Evolutionary conservation across 2,797 vertebrate genomes (phyloP).

Genomic region (Staurois parvus): DNA sequence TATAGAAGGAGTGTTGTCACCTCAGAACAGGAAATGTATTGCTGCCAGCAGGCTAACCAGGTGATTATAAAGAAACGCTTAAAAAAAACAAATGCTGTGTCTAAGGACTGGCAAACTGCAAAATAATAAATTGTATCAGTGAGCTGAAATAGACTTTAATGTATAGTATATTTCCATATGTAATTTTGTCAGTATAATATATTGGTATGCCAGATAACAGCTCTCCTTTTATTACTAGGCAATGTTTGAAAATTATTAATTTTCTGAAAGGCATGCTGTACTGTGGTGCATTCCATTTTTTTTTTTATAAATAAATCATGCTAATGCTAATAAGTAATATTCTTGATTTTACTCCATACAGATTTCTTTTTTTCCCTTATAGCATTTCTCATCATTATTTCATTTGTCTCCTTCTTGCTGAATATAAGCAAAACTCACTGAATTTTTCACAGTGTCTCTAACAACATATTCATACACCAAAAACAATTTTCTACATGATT

Average conservation of each 20-base stretch:
- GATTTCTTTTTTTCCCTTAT: not conserved
- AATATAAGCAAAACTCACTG: constrained; percentile 23
- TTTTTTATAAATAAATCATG: constrained; percentile 10
- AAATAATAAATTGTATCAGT: too few species aligned
- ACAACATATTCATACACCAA: constrained; percentile 52
- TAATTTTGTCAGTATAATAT: not conserved
- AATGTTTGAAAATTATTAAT: not conserved
- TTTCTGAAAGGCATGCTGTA: not conserved
- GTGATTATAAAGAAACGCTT: too few species aligned
- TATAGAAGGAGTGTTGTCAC: too few species aligned
- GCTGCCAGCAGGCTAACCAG: too few species aligned
- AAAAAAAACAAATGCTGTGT: too few species aligned
- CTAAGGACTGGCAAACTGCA: too few species aligned
- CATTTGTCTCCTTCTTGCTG: constrained; percentile 7
- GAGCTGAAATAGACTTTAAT: too few species aligned
- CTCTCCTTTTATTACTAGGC: not conserved
- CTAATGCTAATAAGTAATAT: not conserved
- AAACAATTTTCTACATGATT: constrained; percentile 61
- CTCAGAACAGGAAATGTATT: too few species aligned
- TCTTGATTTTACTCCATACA: constrained; percentile 13
- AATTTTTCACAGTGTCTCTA: constrained; percentile 45
- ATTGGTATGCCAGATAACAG: not conserved
- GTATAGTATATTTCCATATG: not conserved
- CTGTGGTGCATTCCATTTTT: not conserved
- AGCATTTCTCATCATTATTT: constrained; percentile 28